Conservation (phyloP, 1,140 invertebrate species). For the Euura saliciscinereae region DNA sequence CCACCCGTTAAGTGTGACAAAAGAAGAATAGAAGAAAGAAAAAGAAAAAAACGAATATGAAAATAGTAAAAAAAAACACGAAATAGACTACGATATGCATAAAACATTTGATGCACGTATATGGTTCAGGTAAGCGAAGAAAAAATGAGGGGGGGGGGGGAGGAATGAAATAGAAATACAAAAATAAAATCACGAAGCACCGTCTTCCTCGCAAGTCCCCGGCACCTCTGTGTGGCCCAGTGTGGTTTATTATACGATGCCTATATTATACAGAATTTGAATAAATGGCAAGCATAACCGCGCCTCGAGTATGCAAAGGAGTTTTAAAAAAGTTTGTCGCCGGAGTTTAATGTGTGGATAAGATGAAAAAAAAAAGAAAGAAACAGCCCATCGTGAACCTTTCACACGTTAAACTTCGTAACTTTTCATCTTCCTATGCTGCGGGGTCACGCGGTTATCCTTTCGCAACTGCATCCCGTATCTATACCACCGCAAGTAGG, state of each 20-base stretch:
- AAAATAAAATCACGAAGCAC: not conserved
- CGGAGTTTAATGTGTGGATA: not conserved
- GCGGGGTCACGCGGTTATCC: not conserved
- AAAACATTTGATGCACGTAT: constrained; percentile 1
- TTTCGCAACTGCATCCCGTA: not conserved
- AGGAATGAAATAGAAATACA: not conserved
- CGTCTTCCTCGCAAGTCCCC: not conserved
- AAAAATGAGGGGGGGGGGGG: no score
- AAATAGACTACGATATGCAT: constrained; percentile 5
- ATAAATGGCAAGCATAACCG: constrained; percentile 3
- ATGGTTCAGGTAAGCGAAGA: not conserved
- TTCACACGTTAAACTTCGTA: not conserved
- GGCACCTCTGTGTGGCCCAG: not conserved
- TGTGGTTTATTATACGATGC: constrained; percentile 4
- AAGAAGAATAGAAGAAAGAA: not conserved
- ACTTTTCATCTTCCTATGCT: not conserved
- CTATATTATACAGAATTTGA: not conserved
- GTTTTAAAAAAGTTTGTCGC: not conserved
- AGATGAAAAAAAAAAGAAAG: not conserved
- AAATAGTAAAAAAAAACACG: not conserved
- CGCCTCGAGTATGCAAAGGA: not conserved
- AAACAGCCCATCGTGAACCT: not conserved
- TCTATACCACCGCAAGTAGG: not conserved
- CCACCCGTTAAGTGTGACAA: constrained; percentile 2
- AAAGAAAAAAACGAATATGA: not conserved